Conservation (phyloP, 1,140 invertebrate genomes). For the Ladona fulva region DNA sequence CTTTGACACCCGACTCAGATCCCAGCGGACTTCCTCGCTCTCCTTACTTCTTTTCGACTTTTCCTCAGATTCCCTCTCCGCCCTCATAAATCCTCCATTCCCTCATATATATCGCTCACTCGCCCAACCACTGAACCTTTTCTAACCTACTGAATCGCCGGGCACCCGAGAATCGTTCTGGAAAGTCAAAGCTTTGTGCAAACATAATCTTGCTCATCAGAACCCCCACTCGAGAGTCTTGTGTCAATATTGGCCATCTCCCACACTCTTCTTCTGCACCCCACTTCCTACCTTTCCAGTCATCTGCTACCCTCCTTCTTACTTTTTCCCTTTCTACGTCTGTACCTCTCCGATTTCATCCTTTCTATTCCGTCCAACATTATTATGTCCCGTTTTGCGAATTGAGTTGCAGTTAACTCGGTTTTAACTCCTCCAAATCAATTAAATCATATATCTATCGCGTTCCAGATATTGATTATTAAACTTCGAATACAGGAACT, state of each 20-base stretch:
- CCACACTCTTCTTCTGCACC: not conserved
- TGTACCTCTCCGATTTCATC: not conserved
- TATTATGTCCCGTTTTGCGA: not conserved
- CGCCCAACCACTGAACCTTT: too few species aligned
- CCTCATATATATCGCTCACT: too few species aligned
- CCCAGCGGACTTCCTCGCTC: too few species aligned
- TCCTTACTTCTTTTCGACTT: too few species aligned
- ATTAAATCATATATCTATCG: too few species aligned
- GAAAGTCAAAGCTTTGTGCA: slow-evolving; percentile 9
- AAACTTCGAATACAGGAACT: too few species aligned
- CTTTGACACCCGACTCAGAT: too few species aligned
- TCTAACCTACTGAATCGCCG: not conserved
- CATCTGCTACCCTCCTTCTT: not conserved
- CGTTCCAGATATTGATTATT: too few species aligned
- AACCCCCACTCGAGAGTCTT: not conserved
- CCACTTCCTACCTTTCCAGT: not conserved
- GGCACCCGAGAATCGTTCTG: not conserved
- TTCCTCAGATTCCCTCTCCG: too few species aligned
- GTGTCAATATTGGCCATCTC: not conserved
- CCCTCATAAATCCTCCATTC: too few species aligned
- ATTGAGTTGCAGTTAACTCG: too few species aligned
- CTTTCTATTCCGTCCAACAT: not conserved
- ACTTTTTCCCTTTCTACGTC: not conserved
- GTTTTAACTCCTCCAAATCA: too few species aligned
- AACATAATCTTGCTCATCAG: not conserved